Evolutionary conservation across 2,113 vertebrate genomes (phyloP).

Genomic region (Ploceus nigricollis): DNA sequence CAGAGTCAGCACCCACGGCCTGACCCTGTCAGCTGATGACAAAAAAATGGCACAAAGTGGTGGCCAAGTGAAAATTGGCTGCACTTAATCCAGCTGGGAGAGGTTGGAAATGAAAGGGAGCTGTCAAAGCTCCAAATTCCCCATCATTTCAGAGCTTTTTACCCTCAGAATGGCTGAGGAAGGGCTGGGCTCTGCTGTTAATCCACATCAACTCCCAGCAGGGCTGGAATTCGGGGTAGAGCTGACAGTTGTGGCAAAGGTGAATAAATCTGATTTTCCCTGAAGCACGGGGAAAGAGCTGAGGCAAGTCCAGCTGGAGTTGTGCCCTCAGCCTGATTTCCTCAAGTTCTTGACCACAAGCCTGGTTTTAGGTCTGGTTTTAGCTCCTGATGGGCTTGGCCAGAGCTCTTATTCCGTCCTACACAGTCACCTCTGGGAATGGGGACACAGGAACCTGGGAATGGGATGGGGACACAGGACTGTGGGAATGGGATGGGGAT

Average conservation of each 20-base stretch:
- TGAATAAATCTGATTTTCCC: background rate
- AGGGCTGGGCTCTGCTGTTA: background rate
- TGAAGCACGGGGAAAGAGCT: background rate
- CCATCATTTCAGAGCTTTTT: background rate
- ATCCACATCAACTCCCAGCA: background rate
- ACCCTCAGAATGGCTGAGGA: background rate
- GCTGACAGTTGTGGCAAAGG: background rate
- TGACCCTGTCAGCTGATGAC: background rate
- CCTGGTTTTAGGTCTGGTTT: background rate
- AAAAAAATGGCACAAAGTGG: background rate
- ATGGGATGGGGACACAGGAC: background rate
- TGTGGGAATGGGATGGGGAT: no score
- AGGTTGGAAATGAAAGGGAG: background rate
- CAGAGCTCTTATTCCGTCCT: background rate
- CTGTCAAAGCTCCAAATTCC: background rate
- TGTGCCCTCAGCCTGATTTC: background rate
- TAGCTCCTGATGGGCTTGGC: background rate
- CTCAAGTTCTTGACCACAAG: accelerated
- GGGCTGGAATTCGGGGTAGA: background rate
- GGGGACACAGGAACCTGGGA: no score
- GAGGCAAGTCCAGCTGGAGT: background rate
- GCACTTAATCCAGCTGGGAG: background rate
- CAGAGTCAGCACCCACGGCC: background rate
- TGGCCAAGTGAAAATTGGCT: background rate
- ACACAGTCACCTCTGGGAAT: no score